These are phyloP conservation scores for Prochilodus magdalenae DNA, from an alignment of 2,113 vertebrate genomes.

Conservation along the genomic window DNA sequence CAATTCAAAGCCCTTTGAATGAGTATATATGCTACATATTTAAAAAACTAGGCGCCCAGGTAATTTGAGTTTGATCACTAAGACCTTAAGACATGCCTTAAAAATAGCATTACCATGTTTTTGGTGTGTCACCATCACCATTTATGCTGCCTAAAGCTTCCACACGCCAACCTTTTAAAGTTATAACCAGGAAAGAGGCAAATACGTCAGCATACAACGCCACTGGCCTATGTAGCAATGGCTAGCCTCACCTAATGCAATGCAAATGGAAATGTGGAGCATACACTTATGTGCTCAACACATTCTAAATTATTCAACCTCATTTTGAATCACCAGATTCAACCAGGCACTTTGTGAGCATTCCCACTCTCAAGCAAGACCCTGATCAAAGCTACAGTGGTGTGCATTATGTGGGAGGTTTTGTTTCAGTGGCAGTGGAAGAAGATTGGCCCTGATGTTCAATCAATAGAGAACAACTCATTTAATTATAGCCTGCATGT, in stretches of 20 bases:
- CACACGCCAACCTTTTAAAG: neutral
- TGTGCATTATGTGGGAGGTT: neutral
- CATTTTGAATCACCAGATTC: neutral
- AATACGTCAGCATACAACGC: neutral
- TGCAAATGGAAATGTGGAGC: conserved; percentile 8
- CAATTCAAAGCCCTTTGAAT: no score
- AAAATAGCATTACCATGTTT: no score
- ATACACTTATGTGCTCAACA: neutral
- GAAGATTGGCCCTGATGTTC: neutral
- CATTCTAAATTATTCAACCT: conserved; percentile 30
- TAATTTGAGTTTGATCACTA: no score
- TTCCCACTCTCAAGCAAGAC: neutral
- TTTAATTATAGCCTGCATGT: conserved; percentile 45
- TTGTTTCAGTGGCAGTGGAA: conserved; percentile 19
- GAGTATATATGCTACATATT: no score
- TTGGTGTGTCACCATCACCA: no score
- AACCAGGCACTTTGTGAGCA: conserved; percentile 12
- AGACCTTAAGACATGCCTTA: no score
- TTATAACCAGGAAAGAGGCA: neutral
- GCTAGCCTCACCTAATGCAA: neutral
- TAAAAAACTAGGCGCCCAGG: no score
- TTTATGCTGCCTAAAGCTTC: neutral
- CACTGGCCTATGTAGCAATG: neutral
- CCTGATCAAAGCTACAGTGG: conserved; percentile 1
- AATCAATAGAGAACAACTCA: neutral